Evolutionary conservation across 2,888 invertebrate species (phyloP), one percentile per base, ranked within the genome.

Genomic region (Lasioglossum villosulum): DNA sequence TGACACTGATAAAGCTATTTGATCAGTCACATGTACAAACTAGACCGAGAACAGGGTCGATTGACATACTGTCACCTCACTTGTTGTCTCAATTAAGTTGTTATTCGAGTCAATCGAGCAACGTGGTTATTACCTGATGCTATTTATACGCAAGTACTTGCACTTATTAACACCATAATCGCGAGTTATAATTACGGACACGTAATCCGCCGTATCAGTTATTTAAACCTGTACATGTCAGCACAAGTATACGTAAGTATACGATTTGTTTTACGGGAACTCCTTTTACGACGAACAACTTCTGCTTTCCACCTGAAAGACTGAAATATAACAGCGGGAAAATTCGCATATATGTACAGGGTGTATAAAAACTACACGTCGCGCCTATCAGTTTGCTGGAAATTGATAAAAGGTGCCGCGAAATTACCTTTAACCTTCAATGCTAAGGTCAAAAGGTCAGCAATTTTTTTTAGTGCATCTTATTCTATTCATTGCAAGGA

Each of bases 1-100:
- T 80, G 85, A 85, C 80, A 84, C 80, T 76, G 90, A 90, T 90
- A 90, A 85, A 85, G 83, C 88, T 75, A 82, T 89, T 84, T 78
- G 84, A 83, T 75, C 82, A 59, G 71, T 68, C 34, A 72, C 84
- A 70, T 80, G 78, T 80, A 77, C 75, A 70, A 71, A 82, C 75
- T 56, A 52, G 66, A 66, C 84, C 56, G 66, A 30, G 80, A 66
- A 71, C 68, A 81, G 75, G 45, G 79, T 81, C 86, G 85, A 90
- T 84, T 86, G 85, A 89, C 89, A 85, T 86, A 85, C 83, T 86
- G 89, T 85, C 84, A 86, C 83, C 72, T 82, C 77, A 82, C 79
- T 86, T 80, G 78, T 84, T 84, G 80, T 78, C 83, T 86, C 88
- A 84, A 90, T 90, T 86, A 89, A 90, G 82, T 83, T 80, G 72